phyloP scores from a whole-genome alignment of 2,888 invertebrate genomes.

The Lissonota sp. region DNA sequence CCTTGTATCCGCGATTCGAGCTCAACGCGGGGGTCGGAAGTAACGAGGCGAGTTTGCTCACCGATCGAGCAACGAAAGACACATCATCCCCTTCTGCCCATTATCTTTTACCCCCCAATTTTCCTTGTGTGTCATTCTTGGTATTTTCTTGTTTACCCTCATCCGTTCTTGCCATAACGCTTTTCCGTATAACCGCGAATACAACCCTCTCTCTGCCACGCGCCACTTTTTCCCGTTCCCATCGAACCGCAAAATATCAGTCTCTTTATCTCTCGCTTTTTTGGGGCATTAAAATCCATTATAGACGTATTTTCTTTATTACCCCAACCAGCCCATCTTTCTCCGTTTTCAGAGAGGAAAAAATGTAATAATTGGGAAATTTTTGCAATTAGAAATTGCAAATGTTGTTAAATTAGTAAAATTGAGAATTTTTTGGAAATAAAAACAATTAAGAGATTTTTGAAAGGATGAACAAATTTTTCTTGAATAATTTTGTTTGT shows the following conservation, averaged over 20 bases:
- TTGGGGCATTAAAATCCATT: constrained; percentile 48
- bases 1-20: constrained; percentile 43
- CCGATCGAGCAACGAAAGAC: constrained; percentile 40
- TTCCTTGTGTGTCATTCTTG: constrained; percentile 22
- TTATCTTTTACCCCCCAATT: not conserved
- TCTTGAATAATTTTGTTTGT: no score
- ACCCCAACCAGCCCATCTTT: constrained; percentile 1
- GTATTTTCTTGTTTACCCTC: constrained; percentile 38
- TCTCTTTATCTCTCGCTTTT: constrained; percentile 47
- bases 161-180: not conserved
- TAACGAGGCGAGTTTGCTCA: constrained; percentile 52
- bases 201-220: not conserved
- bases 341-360: not conserved
- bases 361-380: no score
- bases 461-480: no score
- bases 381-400: no score
- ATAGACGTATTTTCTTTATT: not conserved
- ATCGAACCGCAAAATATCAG: constrained; percentile 33
- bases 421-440: no score
- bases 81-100: not conserved
- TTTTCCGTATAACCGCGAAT: not conserved
- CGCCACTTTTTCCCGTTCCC: not conserved
- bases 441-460: no score
- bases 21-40: constrained; percentile 32
- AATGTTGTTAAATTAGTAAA: no score